Evolutionary conservation across 1,140 invertebrate species (phyloP).

Genomic region (Drosophila ohnishii): DNA sequence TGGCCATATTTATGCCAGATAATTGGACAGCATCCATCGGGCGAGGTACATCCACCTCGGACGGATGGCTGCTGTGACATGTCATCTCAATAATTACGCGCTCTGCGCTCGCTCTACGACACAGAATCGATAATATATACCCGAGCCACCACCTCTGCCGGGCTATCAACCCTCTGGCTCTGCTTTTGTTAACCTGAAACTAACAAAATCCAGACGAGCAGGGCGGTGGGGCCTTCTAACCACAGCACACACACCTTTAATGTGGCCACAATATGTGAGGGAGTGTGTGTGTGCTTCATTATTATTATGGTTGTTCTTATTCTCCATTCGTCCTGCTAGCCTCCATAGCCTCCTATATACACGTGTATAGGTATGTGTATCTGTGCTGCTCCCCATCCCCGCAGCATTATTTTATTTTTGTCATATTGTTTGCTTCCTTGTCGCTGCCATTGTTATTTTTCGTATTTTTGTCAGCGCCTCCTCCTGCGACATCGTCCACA

Average conservation of each 20-base stretch:
- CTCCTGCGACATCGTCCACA: slow-evolving; percentile 19
- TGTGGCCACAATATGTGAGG: slow-evolving; percentile 41
- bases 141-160: not conserved
- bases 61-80: slow-evolving; percentile 35
- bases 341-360: not conserved
- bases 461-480: slow-evolving; percentile 38
- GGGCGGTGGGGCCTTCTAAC: slow-evolving; percentile 11
- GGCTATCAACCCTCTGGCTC: slow-evolving; percentile 37
- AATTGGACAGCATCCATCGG: slow-evolving; percentile 46
- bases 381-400: slow-evolving; percentile 26
- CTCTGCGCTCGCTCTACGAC: not conserved
- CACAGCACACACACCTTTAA: slow-evolving; percentile 64
- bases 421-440: slow-evolving; percentile 75
- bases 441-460: slow-evolving; percentile 69
- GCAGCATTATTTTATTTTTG: slow-evolving; percentile 64
- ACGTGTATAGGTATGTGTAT: not conserved
- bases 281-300: slow-evolving; percentile 53
- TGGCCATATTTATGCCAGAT: slow-evolving; percentile 26
- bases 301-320: slow-evolving; percentile 68
- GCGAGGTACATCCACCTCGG: slow-evolving; percentile 9
- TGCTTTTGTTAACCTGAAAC: slow-evolving; percentile 75
- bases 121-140: slow-evolving; percentile 25
- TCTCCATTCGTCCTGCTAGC: slow-evolving; percentile 39
- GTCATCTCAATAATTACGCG: slow-evolving; percentile 41
- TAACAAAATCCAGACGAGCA: slow-evolving; percentile 58